Evolutionary conservation across 1,140 invertebrate genomes (phyloP), one percentile per base, ranked within the genome.

Genomic region (Anoplolepis gracilipes): DNA sequence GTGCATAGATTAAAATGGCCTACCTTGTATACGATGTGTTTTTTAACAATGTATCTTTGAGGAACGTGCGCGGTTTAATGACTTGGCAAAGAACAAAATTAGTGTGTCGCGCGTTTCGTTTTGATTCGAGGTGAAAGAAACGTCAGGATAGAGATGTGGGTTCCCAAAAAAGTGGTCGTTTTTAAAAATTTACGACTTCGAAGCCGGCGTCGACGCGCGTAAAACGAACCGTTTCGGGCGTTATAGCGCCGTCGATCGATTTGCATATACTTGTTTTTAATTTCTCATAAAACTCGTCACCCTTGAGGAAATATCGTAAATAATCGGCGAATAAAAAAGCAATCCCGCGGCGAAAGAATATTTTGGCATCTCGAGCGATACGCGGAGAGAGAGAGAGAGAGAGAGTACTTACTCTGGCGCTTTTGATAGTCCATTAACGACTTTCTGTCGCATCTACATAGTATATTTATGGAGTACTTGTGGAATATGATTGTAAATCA

Each of bases 281-380:
- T 82, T 82, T 59, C 36, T 13, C 61, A 70, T 81, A 82, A 82
- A 81, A 82, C 49, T 72, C 78, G 25, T 8, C 36, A 72, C 16
- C 5, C 13, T 53, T 42, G 4, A 49, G 46, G 1, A 67, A 79
- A 67, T 79, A 59, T 72, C 78, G 25, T 72, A 82, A 82, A 70
- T 82, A 72, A 72, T 22, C 49, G 22, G 1, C 22, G 33, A 13
- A 33, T 57, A 36, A 69, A 64, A 42, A 70, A 2, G 16, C 28
- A 81, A 42, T 42, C 16, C 55, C 7, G 49, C 6, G 30, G 19
- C 46, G 69, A 33, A 16, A 53, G 11, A 30, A 53, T 49, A n/a
- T n/a, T n/a, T 42, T 8, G 19, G 1, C 16, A 13, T 16, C 11
- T 10, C 30, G 3, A 33, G n/a, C 28, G 53, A 59, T 42, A 22